Base-by-base conservation (phyloP, 2,797 vertebrate species). In the Clamator glandarius region DNA sequence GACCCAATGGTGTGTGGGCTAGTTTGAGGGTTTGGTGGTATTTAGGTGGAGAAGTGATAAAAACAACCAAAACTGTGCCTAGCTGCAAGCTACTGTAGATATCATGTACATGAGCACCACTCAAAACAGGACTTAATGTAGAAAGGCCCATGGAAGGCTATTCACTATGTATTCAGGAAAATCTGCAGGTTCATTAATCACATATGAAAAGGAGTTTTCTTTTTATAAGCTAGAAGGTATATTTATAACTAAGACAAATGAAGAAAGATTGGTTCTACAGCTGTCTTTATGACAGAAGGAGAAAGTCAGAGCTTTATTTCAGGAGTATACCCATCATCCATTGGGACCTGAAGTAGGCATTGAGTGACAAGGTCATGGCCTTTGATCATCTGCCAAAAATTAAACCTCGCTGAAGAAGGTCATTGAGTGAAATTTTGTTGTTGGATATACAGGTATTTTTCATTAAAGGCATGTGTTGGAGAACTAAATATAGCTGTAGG, bases 131-230 rank as follows among this genome's bases (percentile, higher is more conserved):
- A 28, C 76, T 83, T 74, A 18, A 2, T 9, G 50, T n/a, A 57
- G 72, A 74, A 74, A 79, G 28, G 39, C 15, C 12, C 25, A 15
- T 57, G 48, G 44, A 89, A 94, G 39, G 20, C 33, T 87, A 61
- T 64, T 97, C 97, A 94, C 96, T 97, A 20, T 92, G 97, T 95
- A 97, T 97, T 96, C 95, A 97, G 96, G 97, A 97, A 97, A 97
- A 98, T 97, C 95, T 96, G 96, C 89, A 97, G 95, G 95, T 97
- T 96, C 97, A 97, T 98, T 98, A 98, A 98, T 98, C 98, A 93
- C 46, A 72, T 35, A 51, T 46, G 89, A 92, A 96, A 89, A 82
- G 84, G 92, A 97, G 87, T 63, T 82, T 77, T 69, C 11, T 82
- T 64, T 84, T 75, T 57, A 52, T 89, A 70, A 83, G 44, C 57